Percentiles rank a stretch among this genome's conserved stretches.
phyloP scores from a whole-genome alignment of 2,113 vertebrate genomes.

The Mola mola region DNA sequence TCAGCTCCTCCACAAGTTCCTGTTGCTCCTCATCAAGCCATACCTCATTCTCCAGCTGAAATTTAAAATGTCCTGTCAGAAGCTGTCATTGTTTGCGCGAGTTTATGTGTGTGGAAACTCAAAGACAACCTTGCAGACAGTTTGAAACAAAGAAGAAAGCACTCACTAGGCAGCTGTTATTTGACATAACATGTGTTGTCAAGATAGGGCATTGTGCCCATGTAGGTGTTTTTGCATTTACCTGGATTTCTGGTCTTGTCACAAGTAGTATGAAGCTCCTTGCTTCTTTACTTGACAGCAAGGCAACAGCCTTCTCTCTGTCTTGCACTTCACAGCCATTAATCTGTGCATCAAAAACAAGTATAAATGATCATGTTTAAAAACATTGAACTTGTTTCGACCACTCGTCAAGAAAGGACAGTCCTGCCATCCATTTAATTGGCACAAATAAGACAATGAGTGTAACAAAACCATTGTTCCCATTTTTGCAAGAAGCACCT shows the following conservation, averaged over 20 bases:
- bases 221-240: slow-evolving; percentile 61
- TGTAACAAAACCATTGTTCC: slow-evolving; percentile 10
- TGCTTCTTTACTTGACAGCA: slow-evolving; percentile 90
- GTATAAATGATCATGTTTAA: neutral
- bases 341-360: slow-evolving; percentile 88
- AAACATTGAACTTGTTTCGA: neutral
- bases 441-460: slow-evolving; percentile 9
- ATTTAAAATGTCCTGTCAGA: slow-evolving; percentile 60
- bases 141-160: slow-evolving; percentile 18
- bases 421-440: slow-evolving; percentile 1
- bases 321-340: slow-evolving; percentile 95
- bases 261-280: slow-evolving; percentile 90
- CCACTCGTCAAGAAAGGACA: neutral
- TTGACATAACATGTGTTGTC: slow-evolving; percentile 55
- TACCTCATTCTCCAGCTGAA: slow-evolving; percentile 92
- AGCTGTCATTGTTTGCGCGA: slow-evolving; percentile 1
- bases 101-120: slow-evolving; percentile 41
- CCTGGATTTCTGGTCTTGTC: slow-evolving; percentile 92
- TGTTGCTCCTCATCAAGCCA: slow-evolving; percentile 97
- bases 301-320: slow-evolving; percentile 89
- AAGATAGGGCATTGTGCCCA: slow-evolving; percentile 17
- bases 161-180: slow-evolving; percentile 36
- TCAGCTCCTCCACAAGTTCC: slow-evolving; percentile 92
- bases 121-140: slow-evolving; percentile 54
- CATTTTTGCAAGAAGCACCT: slow-evolving; percentile 21